phyloP scores from a whole-genome alignment of 2,797 vertebrate species.

The Xiphorhynchus erythropygius region DNA sequence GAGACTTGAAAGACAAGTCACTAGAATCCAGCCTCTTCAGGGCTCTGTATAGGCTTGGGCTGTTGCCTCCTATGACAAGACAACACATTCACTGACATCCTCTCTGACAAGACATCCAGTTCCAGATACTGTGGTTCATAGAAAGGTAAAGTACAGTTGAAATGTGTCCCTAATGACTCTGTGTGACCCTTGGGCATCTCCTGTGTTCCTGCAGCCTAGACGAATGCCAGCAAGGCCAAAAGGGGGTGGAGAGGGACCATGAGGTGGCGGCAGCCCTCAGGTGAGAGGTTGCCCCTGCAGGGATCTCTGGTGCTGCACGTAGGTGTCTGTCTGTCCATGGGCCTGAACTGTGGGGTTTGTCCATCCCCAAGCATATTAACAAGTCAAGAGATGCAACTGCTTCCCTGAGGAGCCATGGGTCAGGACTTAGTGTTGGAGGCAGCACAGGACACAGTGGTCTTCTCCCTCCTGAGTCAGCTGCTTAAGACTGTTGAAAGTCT shows the following conservation, averaged over 20 bases:
- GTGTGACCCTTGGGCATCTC: background rate
- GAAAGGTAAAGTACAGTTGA: background rate
- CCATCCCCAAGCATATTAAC: accelerated
- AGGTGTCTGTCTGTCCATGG: accelerated
- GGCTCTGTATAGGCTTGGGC: background rate
- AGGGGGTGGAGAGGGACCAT: accelerated
- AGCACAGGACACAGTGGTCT: background rate
- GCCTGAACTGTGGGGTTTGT: background rate
- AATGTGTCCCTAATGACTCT: background rate
- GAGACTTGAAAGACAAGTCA: background rate
- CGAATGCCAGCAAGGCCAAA: background rate
- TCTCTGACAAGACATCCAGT: background rate
- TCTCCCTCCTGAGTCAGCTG: background rate
- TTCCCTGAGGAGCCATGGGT: background rate
- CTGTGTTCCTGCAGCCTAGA: background rate
- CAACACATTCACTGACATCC: too few species aligned
- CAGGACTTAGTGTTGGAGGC: background rate
- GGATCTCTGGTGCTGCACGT: background rate
- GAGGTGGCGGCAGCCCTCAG: background rate
- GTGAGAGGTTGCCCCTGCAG: accelerated
- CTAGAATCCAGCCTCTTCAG: background rate
- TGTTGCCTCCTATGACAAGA: background rate
- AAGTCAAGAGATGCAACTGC: background rate
- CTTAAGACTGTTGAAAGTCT: background rate
- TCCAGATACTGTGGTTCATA: background rate